Evolutionary conservation across 2,797 vertebrate species (phyloP).

Genomic region (Borostomias antarcticus): DNA sequence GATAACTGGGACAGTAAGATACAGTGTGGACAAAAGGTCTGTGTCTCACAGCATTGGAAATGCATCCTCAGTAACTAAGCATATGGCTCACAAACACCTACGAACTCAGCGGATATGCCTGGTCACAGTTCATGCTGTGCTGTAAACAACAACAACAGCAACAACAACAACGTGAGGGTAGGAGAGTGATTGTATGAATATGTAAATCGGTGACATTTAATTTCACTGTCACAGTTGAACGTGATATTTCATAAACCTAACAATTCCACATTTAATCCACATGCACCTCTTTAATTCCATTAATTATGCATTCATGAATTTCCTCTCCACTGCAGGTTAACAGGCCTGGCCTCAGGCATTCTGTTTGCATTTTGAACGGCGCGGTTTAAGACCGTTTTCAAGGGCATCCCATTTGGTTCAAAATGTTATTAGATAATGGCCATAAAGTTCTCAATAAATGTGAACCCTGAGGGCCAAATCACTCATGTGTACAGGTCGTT

Average conservation of each 20-base stretch:
- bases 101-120: slow-evolving; percentile 2
- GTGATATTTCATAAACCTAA: slow-evolving; percentile 16
- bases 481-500: slow-evolving; percentile 57
- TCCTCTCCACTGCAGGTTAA: slow-evolving; percentile 29
- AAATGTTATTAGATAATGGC: slow-evolving; percentile 56
- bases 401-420: slow-evolving; percentile 61
- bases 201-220: slow-evolving; percentile 53
- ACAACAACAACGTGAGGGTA: background rate
- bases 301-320: slow-evolving; percentile 46
- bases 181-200: slow-evolving; percentile 30
- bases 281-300: slow-evolving; percentile 45
- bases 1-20: slow-evolving; percentile 13
- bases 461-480: slow-evolving; percentile 51
- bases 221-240: slow-evolving; percentile 36
- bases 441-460: slow-evolving; percentile 61
- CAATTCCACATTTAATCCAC: slow-evolving; percentile 47
- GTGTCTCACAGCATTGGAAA: background rate
- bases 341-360: slow-evolving; percentile 32
- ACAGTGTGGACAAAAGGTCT: background rate
- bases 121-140: background rate
- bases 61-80: background rate
- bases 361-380: slow-evolving; percentile 41
- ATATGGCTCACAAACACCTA: background rate
- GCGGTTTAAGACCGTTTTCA: slow-evolving; percentile 49
- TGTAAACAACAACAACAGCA: background rate